phyloP scores from a whole-genome alignment of 2,113 vertebrate genomes.

The Mohoua ochrocephala region DNA sequence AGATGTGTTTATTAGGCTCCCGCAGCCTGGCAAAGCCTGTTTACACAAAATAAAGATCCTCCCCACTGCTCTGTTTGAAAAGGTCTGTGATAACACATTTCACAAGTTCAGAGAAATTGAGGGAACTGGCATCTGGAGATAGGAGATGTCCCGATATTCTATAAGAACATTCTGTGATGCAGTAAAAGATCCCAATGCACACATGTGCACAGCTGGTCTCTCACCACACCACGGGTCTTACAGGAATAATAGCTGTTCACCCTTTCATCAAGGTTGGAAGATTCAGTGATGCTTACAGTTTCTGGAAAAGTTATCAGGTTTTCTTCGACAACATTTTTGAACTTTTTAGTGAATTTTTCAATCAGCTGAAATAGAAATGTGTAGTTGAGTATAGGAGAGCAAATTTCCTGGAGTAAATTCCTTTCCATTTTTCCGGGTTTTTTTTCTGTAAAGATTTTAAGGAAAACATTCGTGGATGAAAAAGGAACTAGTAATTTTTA shows the following conservation, averaged over 20 bases:
- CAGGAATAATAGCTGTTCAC: not conserved
- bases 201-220: rapidly evolving
- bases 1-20: not conserved
- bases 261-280: not conserved
- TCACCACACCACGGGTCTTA: not conserved
- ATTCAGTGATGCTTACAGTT: not conserved
- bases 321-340: not conserved
- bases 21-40: not conserved
- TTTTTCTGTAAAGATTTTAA: not conserved
- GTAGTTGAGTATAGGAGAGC: not conserved
- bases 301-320: not conserved
- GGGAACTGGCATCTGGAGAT: not conserved
- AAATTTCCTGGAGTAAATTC: not conserved
- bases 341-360: not conserved
- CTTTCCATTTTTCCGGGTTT: not conserved
- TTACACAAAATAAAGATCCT: not conserved
- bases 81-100: not conserved
- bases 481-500: not conserved
- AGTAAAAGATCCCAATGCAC: not conserved
- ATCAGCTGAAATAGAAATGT: not conserved
- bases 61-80: no score
- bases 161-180: not conserved
- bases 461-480: not conserved
- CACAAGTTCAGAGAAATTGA: not conserved
- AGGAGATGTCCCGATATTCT: not conserved